Evolutionary conservation across 1,140 invertebrate genomes (phyloP).

Genomic region (Gryon sp.): DNA sequence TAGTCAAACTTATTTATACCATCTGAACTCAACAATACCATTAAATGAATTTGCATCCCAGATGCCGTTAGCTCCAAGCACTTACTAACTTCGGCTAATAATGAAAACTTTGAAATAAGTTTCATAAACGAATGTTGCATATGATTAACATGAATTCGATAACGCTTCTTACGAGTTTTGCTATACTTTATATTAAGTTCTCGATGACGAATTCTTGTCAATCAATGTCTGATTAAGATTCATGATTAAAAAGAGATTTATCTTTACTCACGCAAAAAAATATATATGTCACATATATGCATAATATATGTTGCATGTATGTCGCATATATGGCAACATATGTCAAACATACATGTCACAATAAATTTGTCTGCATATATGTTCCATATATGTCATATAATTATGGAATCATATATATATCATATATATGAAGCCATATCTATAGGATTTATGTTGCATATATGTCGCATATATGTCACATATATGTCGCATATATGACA

Average conservation of each 20-base stretch:
- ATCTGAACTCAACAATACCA: constrained; percentile 60
- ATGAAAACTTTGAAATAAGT: constrained; percentile 62
- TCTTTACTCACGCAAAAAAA: no score
- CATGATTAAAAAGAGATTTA: background rate
- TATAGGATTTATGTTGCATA: no score
- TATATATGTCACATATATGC: no score
- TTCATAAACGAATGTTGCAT: constrained; percentile 57
- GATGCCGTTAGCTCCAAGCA: constrained; percentile 47
- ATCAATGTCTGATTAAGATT: background rate
- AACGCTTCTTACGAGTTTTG: constrained; percentile 22
- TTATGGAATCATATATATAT: no score
- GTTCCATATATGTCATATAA: no score
- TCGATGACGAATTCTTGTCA: constrained; percentile 11
- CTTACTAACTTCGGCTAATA: constrained; percentile 60
- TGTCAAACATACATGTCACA: no score
- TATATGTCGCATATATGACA: no score
- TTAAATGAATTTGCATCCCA: constrained; percentile 61
- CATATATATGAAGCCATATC: no score
- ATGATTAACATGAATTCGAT: constrained; percentile 58
- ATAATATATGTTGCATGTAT: no score
- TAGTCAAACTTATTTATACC: constrained; percentile 59
- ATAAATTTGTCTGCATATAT: no score
- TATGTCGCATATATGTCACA: no score
- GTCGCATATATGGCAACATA: no score
- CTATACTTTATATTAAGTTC: constrained; percentile 5